Conservation (phyloP, 2,113 vertebrate species). For the Ivindomyrus marchei region DNA sequence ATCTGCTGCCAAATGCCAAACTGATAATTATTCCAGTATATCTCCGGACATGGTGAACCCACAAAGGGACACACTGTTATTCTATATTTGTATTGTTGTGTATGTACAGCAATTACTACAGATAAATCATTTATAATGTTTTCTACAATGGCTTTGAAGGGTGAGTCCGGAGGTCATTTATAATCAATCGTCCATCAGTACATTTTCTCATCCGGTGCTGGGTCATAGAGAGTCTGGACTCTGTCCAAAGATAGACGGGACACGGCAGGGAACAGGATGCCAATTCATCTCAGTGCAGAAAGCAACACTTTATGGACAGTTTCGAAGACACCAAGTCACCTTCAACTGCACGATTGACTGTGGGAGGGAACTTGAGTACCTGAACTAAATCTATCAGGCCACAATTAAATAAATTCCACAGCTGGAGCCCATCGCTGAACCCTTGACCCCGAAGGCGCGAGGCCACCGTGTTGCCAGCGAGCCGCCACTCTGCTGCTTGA, state of each 20-base stretch:
- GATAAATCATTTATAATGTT: background rate
- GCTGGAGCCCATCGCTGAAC: background rate
- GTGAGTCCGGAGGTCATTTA: background rate
- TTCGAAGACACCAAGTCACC: background rate
- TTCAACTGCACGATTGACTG: background rate
- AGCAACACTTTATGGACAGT: background rate
- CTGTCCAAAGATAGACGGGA: background rate
- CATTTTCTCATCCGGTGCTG: background rate
- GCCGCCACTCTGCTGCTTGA: background rate
- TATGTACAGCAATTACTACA: background rate
- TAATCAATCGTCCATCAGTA: background rate
- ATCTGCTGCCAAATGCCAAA: background rate
- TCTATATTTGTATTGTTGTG: background rate
- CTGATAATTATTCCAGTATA: background rate
- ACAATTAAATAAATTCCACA: background rate
- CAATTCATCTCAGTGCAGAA: background rate
- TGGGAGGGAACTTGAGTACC: background rate
- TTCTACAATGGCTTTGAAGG: background rate
- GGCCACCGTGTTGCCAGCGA: background rate
- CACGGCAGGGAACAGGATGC: background rate
- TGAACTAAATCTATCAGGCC: background rate
- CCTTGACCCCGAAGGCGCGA: background rate
- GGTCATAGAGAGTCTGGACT: background rate
- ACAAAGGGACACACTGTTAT: background rate
- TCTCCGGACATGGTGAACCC: background rate